phyloP scores from a whole-genome alignment of 2,888 invertebrate genomes.

The Caenorhabditis panamensis region DNA sequence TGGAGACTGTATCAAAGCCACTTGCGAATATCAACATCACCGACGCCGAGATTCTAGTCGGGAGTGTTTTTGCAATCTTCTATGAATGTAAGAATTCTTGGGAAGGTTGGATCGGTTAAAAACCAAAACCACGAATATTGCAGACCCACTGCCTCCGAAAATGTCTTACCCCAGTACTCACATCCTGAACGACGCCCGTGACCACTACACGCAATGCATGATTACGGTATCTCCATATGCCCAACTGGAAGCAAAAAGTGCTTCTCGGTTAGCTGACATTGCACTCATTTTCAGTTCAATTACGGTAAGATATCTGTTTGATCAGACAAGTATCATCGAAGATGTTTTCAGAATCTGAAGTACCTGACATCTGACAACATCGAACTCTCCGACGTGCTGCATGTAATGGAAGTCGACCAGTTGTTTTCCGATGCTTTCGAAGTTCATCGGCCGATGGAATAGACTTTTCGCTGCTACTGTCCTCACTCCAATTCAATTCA shows the following conservation, averaged over 20 bases:
- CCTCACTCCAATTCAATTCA: background rate
- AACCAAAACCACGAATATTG: too few relatives aligned
- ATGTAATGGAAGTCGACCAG: conserved; percentile 61
- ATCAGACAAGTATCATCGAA: background rate
- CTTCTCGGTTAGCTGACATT: conserved; percentile 44
- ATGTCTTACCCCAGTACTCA: conserved; percentile 29
- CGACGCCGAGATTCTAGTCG: conserved; percentile 50
- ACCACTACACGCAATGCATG: conserved; percentile 54
- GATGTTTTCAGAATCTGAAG: conserved; percentile 65
- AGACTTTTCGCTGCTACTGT: background rate
- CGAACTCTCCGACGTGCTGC: conserved; percentile 62
- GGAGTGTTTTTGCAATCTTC: conserved; percentile 56
- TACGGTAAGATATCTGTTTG: conserved; percentile 20
- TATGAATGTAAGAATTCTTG: conserved; percentile 57
- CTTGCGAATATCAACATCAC: conserved; percentile 47
- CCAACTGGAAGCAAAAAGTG: conserved; percentile 37
- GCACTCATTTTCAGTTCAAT: conserved; percentile 49
- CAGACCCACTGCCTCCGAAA: conserved; percentile 52
- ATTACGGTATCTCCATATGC: conserved; percentile 38
- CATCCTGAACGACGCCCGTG: conserved; percentile 41
- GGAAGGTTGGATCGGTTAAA: too few relatives aligned
- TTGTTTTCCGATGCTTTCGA: conserved; percentile 49
- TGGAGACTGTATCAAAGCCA: conserved; percentile 56
- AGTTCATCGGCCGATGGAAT: conserved; percentile 50
- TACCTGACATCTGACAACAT: conserved; percentile 66